Conservation (phyloP, 2,113 vertebrate genomes). For the Hydrolagus affinis region DNA sequence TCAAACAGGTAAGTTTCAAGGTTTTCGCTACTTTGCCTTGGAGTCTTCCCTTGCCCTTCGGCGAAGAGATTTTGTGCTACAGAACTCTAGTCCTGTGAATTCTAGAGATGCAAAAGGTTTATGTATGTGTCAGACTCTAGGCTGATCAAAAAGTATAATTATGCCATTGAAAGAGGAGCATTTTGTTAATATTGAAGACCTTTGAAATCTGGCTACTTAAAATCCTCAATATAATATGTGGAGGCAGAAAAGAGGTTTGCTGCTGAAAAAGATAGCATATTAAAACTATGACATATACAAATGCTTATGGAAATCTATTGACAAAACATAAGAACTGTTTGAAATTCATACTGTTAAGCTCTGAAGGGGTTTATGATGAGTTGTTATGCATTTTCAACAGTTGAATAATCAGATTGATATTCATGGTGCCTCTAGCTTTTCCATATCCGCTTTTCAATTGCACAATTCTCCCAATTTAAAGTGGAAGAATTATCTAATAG, state of each 20-base stretch:
- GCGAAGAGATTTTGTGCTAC: too few relatives aligned
- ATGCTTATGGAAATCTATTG: background rate
- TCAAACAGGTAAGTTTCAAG: too few relatives aligned
- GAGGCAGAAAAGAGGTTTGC: background rate
- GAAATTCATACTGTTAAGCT: background rate
- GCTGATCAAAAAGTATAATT: background rate
- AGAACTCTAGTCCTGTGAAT: too few relatives aligned
- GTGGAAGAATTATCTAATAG: background rate
- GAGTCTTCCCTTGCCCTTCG: too few relatives aligned
- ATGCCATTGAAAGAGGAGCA: background rate
- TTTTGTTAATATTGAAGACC: slow-evolving; percentile 12
- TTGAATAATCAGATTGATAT: background rate
- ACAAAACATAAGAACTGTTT: background rate
- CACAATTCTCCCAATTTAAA: background rate
- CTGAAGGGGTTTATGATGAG: background rate
- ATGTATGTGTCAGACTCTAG: too few relatives aligned
- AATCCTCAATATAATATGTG: too few relatives aligned
- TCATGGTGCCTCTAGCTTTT: background rate
- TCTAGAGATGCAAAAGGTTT: too few relatives aligned
- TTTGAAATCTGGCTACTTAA: background rate
- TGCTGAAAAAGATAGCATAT: background rate
- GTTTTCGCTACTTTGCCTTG: too few relatives aligned
- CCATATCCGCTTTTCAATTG: background rate
- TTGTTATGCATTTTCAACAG: too few relatives aligned
- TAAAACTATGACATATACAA: background rate